Percentiles rank a stretch among this genome's conserved stretches.
Conservation (phyloP, 2,888 invertebrate genomes). For the Drosophila tripunctata region DNA sequence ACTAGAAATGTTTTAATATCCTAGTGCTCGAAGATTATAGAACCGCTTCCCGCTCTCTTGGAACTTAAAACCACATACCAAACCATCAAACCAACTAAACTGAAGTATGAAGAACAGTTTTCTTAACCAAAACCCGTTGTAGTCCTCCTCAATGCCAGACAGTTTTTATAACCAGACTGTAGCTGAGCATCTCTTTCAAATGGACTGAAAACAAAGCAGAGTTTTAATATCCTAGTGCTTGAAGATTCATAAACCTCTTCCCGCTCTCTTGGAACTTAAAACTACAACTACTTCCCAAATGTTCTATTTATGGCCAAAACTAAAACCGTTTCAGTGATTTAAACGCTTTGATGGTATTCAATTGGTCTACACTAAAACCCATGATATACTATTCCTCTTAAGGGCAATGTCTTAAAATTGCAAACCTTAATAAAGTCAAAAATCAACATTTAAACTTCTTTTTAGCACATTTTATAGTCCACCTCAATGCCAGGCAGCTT, state of each 20-base stretch:
- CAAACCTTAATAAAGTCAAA: slow-evolving; percentile 69
- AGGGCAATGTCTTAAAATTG: slow-evolving; percentile 75
- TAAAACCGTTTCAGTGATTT: slow-evolving; percentile 13
- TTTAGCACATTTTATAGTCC: slow-evolving; percentile 82
- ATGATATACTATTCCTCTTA: slow-evolving; percentile 78
- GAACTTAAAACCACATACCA: slow-evolving; percentile 28
- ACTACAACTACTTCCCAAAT: slow-evolving; percentile 2
- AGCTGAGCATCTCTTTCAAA: slow-evolving; percentile 26
- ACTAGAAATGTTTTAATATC: slow-evolving; percentile 52
- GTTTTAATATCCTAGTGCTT: slow-evolving; percentile 51
- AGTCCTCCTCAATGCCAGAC: slow-evolving; percentile 46
- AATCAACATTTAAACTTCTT: slow-evolving; percentile 2
- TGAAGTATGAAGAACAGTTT: too few relatives aligned
- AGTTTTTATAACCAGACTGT: slow-evolving; percentile 6
- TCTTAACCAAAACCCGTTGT: neutral
- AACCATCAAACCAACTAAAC: too few relatives aligned
- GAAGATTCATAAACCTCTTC: slow-evolving; percentile 36
- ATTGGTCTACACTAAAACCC: slow-evolving; percentile 68
- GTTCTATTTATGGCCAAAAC: neutral
- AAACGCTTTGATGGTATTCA: slow-evolving; percentile 65
- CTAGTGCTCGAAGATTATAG: slow-evolving; percentile 55
- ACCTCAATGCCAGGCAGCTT: slow-evolving; percentile 44
- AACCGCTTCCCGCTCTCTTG: slow-evolving; percentile 39
- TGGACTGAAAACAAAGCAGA: slow-evolving; percentile 32
- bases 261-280: slow-evolving; percentile 55